phyloP scores from a whole-genome alignment of 2,797 vertebrate genomes.

The Poecilia gillii region DNA sequence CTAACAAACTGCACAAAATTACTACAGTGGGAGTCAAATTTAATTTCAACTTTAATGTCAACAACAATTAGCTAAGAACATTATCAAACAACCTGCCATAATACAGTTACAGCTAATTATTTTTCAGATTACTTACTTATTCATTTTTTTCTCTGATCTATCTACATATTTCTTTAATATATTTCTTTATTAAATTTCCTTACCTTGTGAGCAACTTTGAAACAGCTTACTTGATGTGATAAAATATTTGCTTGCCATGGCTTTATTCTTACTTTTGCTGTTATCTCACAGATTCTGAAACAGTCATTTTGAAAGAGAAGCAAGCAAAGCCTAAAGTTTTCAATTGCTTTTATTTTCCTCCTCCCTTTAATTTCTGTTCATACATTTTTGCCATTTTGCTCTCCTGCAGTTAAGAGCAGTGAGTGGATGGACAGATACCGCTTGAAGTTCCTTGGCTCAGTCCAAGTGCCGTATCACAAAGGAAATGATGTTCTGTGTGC shows the following conservation, averaged over 20 bases:
- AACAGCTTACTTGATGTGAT: neutral
- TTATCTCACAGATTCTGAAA: neutral
- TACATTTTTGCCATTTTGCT: neutral
- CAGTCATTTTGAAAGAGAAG: neutral
- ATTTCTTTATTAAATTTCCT: neutral
- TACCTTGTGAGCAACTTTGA: neutral
- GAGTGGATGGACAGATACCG: slow-evolving; percentile 94
- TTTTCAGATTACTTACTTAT: neutral
- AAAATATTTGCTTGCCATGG: neutral
- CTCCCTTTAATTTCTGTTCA: neutral
- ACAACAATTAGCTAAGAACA: neutral
- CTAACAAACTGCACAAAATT: neutral
- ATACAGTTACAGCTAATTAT: neutral
- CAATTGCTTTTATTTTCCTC: neutral
- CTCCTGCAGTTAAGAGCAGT: slow-evolving; percentile 81
- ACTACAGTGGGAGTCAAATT: neutral
- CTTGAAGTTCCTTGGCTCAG: slow-evolving; percentile 95
- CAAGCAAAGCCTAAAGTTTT: neutral
- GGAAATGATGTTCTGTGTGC: slow-evolving; percentile 97
- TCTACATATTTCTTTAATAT: neutral
- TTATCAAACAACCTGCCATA: neutral
- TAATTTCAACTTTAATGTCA: neutral
- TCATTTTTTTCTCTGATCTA: neutral
- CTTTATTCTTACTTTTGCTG: neutral
- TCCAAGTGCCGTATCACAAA: slow-evolving; percentile 96